Conservation (phyloP, 2,797 vertebrate genomes). For the Lacerta agilis region DNA sequence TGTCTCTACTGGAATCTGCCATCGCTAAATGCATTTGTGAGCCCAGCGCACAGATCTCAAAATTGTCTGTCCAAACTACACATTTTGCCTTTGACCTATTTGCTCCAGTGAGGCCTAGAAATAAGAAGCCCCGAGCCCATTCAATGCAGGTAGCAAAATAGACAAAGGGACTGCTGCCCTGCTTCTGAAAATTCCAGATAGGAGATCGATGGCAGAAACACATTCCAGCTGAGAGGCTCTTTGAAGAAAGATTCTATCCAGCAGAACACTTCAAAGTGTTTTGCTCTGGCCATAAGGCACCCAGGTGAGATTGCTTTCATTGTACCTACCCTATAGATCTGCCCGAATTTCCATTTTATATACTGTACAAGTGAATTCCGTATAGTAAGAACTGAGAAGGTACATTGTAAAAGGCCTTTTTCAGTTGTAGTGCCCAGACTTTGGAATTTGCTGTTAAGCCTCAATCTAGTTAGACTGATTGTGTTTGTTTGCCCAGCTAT, state of each 20-base stretch:
- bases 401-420: neutral
- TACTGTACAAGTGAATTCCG: neutral
- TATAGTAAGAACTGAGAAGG: neutral
- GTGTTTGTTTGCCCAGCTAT: too few relatives aligned
- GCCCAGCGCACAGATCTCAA: conserved; percentile 53
- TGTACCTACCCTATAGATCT: conserved; percentile 40
- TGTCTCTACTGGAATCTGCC: conserved; percentile 57
- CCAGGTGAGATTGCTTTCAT: conserved; percentile 48
- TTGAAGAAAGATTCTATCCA: conserved; percentile 48
- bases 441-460: neutral
- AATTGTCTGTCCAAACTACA: conserved; percentile 51
- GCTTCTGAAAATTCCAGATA: conserved; percentile 44
- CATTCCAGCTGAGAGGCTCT: conserved; percentile 46
- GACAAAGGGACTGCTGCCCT: neutral
- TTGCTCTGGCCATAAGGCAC: conserved; percentile 34
- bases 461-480: too few relatives aligned
- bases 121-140: conserved; percentile 29
- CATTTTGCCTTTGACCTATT: conserved; percentile 24
- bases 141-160: conserved; percentile 9
- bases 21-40: conserved; percentile 54
- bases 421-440: neutral
- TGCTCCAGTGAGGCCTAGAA: conserved; percentile 42
- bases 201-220: conserved; percentile 43
- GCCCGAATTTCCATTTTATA: neutral
- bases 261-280: conserved; percentile 30